A percentile compares a stretch with the other conserved stretches of the same genome.
Evolutionary conservation across 2,797 vertebrate genomes (phyloP).

Genomic region (Mustela erminea): DNA sequence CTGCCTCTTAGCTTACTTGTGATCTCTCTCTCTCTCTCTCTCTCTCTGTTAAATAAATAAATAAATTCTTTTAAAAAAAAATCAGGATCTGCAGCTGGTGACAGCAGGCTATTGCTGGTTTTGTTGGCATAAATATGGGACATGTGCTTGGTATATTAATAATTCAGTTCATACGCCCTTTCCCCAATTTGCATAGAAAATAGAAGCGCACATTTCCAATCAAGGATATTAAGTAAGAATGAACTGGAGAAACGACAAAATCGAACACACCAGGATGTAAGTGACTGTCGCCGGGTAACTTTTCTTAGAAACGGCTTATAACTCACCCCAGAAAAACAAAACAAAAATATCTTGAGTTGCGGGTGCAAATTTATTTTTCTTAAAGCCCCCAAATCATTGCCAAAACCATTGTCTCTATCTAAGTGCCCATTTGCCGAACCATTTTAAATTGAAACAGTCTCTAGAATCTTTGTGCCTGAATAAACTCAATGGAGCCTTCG

Average conservation of each 20-base stretch:
- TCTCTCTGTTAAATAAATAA: too few relatives aligned
- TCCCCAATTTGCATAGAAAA: not conserved
- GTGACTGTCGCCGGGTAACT: not conserved
- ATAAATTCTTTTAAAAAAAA: too few relatives aligned
- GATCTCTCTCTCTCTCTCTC: too few relatives aligned
- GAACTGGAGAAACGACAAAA: conserved; percentile 6
- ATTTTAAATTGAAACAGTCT: not conserved
- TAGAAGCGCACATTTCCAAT: not conserved
- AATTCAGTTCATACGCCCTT: not conserved
- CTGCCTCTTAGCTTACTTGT: too few relatives aligned
- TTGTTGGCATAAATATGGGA: not conserved
- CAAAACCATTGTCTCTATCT: not conserved
- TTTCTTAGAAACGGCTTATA: conserved; percentile 47
- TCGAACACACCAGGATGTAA: not conserved
- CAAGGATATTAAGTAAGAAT: not conserved
- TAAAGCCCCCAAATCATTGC: not conserved
- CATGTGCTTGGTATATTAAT: not conserved
- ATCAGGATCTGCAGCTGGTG: not conserved
- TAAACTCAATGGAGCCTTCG: not conserved
- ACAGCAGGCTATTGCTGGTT: not conserved
- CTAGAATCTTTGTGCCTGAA: not conserved
- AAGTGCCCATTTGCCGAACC: not conserved
- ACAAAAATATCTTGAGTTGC: not conserved
- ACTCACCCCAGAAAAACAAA: conserved; percentile 19
- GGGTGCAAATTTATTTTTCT: conserved; percentile 4